Evolutionary conservation across 2,888 invertebrate genomes (phyloP).

Genomic region (Chironomus tentans): DNA sequence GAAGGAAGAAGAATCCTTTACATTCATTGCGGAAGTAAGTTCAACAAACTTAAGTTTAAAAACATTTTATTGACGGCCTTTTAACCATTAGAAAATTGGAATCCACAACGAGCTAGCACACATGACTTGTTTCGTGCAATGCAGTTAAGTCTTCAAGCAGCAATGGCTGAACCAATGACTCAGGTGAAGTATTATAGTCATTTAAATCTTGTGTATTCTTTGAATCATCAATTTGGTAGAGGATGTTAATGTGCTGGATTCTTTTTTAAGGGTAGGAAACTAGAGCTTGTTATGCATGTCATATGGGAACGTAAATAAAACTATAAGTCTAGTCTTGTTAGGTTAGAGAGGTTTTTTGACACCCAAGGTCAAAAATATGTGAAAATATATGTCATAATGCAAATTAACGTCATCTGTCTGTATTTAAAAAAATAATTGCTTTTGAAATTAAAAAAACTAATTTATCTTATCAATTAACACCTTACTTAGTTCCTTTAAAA

Average conservation of each 20-base stretch:
- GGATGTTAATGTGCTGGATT: too few relatives aligned
- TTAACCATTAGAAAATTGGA: slow-evolving; percentile 56
- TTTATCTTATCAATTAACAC: too few relatives aligned
- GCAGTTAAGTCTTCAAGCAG: slow-evolving; percentile 61
- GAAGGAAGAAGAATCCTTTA: slow-evolving; percentile 60
- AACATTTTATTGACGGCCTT: slow-evolving; percentile 11
- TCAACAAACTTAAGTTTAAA: background rate
- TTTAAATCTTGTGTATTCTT: slow-evolving; percentile 50
- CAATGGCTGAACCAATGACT: slow-evolving; percentile 67
- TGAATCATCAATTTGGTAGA: slow-evolving; percentile 52
- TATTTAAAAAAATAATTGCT: too few relatives aligned
- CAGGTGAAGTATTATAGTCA: slow-evolving; percentile 47
- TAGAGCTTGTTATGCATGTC: too few relatives aligned
- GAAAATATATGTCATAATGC: too few relatives aligned
- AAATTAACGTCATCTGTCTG: background rate
- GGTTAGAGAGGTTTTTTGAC: too few relatives aligned
- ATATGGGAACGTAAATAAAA: too few relatives aligned
- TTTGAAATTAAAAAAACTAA: too few relatives aligned
- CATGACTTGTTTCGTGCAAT: slow-evolving; percentile 60
- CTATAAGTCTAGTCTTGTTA: too few relatives aligned
- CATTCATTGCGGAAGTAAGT: slow-evolving; percentile 61
- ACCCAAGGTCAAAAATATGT: too few relatives aligned
- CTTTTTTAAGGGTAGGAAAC: slow-evolving; percentile 55
- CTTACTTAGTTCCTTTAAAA: too few relatives aligned
- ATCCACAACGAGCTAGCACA: slow-evolving; percentile 57